phyloP scores from a whole-genome alignment of 1,140 invertebrate genomes.

The Lycorma delicatula region DNA sequence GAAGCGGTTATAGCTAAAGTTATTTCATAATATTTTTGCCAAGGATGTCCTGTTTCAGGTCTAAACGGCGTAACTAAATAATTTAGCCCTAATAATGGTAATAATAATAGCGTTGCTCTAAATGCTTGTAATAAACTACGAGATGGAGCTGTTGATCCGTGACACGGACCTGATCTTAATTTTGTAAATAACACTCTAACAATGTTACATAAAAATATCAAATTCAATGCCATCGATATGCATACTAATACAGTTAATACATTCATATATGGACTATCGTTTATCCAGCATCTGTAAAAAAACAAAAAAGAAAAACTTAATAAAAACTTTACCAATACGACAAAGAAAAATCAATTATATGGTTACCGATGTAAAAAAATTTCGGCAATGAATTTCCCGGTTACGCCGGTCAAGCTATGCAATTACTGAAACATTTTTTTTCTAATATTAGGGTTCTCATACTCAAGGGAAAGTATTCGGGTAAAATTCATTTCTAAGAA shows the following conservation, averaged over 20 bases:
- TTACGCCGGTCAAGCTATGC: no score
- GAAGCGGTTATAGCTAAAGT: conserved; percentile 76
- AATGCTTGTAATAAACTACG: conserved; percentile 69
- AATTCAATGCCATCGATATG: conserved; percentile 70
- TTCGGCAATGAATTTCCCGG: no score
- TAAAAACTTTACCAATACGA: no score
- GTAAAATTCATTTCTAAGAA: no score
- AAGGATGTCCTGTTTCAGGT: conserved; percentile 56
- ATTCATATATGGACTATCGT: conserved; percentile 56
- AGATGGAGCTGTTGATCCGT: not conserved
- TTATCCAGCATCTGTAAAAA: conserved; percentile 70
- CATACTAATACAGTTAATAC: conserved; percentile 72
- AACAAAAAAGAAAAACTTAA: not conserved
- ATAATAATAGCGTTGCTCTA: conserved; percentile 78
- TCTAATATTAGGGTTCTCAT: no score
- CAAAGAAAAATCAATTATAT: no score
- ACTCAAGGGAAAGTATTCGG: no score
- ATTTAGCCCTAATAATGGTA: conserved; percentile 73
- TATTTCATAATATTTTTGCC: conserved; percentile 71
- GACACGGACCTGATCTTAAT: conserved; percentile 51
- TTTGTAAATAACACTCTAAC: conserved; percentile 86
- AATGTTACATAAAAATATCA: conserved; percentile 88
- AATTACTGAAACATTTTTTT: no score
- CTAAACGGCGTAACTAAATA: conserved; percentile 85
- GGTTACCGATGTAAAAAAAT: no score